Base-by-base conservation (phyloP, 2,797 vertebrate species). In the Labeo calbasu region DNA sequence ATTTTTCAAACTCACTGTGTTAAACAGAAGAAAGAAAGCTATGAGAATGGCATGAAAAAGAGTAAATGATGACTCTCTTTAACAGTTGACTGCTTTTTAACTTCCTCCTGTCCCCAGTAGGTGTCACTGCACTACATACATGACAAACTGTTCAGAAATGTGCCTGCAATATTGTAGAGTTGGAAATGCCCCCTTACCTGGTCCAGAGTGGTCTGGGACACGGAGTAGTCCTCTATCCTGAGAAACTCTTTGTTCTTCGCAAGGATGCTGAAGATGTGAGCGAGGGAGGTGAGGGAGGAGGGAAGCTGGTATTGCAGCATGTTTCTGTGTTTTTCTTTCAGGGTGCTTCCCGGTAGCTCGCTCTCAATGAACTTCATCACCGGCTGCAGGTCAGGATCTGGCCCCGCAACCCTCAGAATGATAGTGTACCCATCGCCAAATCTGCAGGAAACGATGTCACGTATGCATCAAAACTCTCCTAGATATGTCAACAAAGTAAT, bases 391-490 rank as follows among this genome's bases (percentile, higher is more conserved):
- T 98, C 95, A 0, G 97, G 97, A 85, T 95, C 95, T 1, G 94
- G 93, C 0, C 98, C 98, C 5, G 94, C 94, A 91, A 99, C 97
- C n/a, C 97, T 94, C 88, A 99, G 96, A 70, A 99, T 94, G 88
- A 99, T 98, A 48, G 98, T 99, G 89, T 99, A 99, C 1, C 98
- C 98, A 51, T 99, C 98, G 19, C 98, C 98, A 84, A 99, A 99
- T 91, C 98, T 99, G 89, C 51, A 84, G 50, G 46, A 50, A 19
- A 17, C 5, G 6, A 19, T n/a, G 25, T 85, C 15, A 36, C 14
- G 25, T 32, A 68, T 32, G 8, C 5, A 32, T 25, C 9, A 77
- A 59, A 46, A 23, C 40, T 25, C 21, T 28, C n/a, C 55, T n/a
- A 75, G 11, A 36, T 28, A 57, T 21, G 6, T 13, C 50, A n/a